A percentile compares a stretch with the other conserved stretches of the same genome.
Evolutionary conservation across 1,140 invertebrate species (phyloP).

Genomic region (Drosophila takahashii): DNA sequence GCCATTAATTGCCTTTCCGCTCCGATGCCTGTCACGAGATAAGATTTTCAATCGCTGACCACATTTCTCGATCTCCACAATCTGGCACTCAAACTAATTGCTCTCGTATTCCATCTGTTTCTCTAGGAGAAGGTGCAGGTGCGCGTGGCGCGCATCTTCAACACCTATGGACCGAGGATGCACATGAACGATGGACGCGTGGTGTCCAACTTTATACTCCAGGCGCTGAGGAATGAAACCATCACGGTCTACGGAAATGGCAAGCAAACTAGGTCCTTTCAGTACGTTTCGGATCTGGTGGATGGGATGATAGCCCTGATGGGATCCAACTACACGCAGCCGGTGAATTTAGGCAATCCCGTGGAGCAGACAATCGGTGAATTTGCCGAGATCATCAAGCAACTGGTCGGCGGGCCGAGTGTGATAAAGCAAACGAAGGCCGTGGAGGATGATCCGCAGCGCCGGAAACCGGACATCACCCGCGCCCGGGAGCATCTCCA

Average conservation of each 20-base stretch:
- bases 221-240: conserved; percentile 96
- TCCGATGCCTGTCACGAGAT: conserved; percentile 32
- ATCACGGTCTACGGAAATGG: conserved; percentile 99
- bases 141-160: conserved; percentile 98
- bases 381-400: conserved; percentile 97
- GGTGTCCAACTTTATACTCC: conserved; percentile 99
- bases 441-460: conserved; percentile 98
- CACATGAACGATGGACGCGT: conserved; percentile 99
- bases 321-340: conserved; percentile 96
- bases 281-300: conserved; percentile 98
- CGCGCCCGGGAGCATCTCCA: conserved; percentile 93
- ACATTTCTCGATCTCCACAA: conserved; percentile 5
- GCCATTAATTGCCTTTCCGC: conserved; percentile 35
- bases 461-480: conserved; percentile 96
- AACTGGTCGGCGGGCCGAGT: conserved; percentile 93
- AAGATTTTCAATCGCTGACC: conserved; percentile 23
- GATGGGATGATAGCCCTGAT: conserved; percentile 97
- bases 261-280: conserved; percentile 98
- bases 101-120: background rate
- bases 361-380: conserved; percentile 98
- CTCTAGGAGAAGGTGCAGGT: conserved; percentile 94
- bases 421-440: conserved; percentile 92
- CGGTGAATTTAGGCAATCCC: conserved; percentile 99
- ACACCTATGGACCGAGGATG: conserved; percentile 99
- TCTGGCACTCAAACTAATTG: conserved; percentile 10